These are phyloP conservation scores for Taurulus bubalis DNA, from an alignment of 2,113 vertebrate genomes.

Conservation along the genomic window DNA sequence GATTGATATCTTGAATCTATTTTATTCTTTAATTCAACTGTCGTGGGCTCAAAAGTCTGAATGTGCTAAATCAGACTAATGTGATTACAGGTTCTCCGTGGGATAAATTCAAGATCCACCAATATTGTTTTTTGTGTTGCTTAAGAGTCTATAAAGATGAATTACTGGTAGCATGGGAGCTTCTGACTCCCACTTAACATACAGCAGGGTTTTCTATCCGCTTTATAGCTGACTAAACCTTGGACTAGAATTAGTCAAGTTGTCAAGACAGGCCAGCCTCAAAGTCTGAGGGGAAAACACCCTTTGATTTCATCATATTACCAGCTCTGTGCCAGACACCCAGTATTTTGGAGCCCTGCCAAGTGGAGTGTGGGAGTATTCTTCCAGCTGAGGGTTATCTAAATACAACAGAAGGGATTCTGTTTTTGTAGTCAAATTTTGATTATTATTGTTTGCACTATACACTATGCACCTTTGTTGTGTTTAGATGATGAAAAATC, in stretches of 20 bases:
- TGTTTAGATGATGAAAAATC: background rate
- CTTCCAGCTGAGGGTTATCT: slow-evolving; percentile 34
- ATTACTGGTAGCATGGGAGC: slow-evolving; percentile 18
- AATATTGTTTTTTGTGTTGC: slow-evolving; percentile 2
- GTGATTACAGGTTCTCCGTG: background rate
- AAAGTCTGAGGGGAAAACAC: slow-evolving; percentile 49
- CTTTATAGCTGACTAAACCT: slow-evolving; percentile 54
- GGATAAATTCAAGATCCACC: slow-evolving; percentile 8
- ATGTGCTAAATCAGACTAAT: background rate
- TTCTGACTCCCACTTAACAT: slow-evolving; percentile 31
- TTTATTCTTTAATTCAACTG: background rate
- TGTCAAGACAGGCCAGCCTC: slow-evolving; percentile 46
- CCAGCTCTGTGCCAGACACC: slow-evolving; percentile 62
- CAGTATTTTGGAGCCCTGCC: slow-evolving; percentile 56
- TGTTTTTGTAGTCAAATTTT: slow-evolving; percentile 7
- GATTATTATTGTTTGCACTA: background rate
- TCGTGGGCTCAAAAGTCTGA: background rate
- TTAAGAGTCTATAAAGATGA: slow-evolving; percentile 20
- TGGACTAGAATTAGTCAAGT: slow-evolving; percentile 60
- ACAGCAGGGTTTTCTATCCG: slow-evolving; percentile 28
- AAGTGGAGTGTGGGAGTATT: slow-evolving; percentile 51
- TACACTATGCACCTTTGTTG: background rate
- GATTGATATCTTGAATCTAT: background rate
- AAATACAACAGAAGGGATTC: slow-evolving; percentile 27
- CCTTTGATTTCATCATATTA: slow-evolving; percentile 65